A percentile compares a stretch with the other conserved stretches of the same genome.
These are phyloP conservation scores for Habroteleia sp. DNA, from an alignment of 2,888 invertebrate species.

Conservation along the genomic window DNA sequence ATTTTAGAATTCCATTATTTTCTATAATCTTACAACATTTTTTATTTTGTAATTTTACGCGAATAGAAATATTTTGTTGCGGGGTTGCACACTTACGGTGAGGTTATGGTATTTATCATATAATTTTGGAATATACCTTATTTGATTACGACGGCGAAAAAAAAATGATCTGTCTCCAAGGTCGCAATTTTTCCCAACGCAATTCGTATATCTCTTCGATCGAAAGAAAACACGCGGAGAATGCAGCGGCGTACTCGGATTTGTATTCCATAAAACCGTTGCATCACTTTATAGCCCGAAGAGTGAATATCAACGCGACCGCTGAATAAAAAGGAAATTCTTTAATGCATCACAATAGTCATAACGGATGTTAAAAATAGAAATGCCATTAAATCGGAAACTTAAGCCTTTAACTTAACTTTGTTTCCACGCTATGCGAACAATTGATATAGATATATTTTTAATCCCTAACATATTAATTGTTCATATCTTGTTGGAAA, in stretches of 20 bases:
- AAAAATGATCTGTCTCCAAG: constrained; percentile 24
- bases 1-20: too few species aligned
- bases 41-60: too few species aligned
- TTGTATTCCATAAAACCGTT: constrained; percentile 43
- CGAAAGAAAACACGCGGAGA: constrained; percentile 46
- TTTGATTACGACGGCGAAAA: constrained; percentile 1
- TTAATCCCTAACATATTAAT: too few species aligned
- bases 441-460: too few species aligned
- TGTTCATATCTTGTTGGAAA: too few species aligned
- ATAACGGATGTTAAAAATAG: constrained; percentile 23
- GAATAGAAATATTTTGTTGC: too few species aligned
- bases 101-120: neutral
- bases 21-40: too few species aligned
- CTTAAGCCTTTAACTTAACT: too few species aligned
- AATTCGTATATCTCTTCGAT: constrained; percentile 39
- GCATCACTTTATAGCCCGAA: constrained; percentile 46
- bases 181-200: constrained; percentile 32
- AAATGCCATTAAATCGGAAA: constrained; percentile 11
- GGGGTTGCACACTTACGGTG: too few species aligned
- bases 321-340: constrained; percentile 23
- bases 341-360: constrained; percentile 17
- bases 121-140: constrained; percentile 1
- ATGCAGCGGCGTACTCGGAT: constrained; percentile 16
- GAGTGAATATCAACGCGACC: constrained; percentile 44
- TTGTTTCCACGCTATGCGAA: too few species aligned